phyloP scores from a whole-genome alignment of 1,140 invertebrate species.

The Drosophila funebris region DNA sequence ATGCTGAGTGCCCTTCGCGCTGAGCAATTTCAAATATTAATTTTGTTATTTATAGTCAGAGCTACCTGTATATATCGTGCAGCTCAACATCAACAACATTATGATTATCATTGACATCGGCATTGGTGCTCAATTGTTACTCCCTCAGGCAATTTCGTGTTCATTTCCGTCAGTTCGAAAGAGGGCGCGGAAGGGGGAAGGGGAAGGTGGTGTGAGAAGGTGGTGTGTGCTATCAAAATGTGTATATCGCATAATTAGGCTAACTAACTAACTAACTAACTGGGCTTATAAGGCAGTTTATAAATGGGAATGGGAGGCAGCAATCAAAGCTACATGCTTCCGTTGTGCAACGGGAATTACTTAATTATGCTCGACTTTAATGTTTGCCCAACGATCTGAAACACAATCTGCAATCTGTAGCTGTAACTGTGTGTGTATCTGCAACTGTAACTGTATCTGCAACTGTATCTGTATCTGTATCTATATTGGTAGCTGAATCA shows the following conservation, averaged over 20 bases:
- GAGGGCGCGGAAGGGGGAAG: background rate
- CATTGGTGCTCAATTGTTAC: constrained; percentile 47
- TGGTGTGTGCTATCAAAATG: constrained; percentile 72
- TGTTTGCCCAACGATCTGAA: constrained; percentile 40
- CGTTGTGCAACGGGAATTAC: constrained; percentile 67
- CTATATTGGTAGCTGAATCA: no score
- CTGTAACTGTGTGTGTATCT: no score
- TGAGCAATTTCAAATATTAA: constrained; percentile 19
- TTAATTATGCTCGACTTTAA: constrained; percentile 76
- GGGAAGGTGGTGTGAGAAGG: no score
- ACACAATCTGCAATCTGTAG: background rate
- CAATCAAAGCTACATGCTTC: constrained; percentile 64
- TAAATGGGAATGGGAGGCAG: background rate
- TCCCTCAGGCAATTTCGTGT: constrained; percentile 57
- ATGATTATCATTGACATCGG: constrained; percentile 57
- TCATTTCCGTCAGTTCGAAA: constrained; percentile 44
- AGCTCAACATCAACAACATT: constrained; percentile 7
- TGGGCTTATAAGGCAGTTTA: constrained; percentile 15
- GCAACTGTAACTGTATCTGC: background rate
- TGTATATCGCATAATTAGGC: constrained; percentile 75
- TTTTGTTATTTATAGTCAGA: constrained; percentile 13
- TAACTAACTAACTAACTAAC: constrained; percentile 76
- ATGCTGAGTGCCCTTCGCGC: background rate
- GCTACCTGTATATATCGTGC: constrained; percentile 5
- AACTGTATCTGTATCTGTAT: no score